phyloP scores from a whole-genome alignment of 2,113 vertebrate genomes.

The Mohoua ochrocephala region DNA sequence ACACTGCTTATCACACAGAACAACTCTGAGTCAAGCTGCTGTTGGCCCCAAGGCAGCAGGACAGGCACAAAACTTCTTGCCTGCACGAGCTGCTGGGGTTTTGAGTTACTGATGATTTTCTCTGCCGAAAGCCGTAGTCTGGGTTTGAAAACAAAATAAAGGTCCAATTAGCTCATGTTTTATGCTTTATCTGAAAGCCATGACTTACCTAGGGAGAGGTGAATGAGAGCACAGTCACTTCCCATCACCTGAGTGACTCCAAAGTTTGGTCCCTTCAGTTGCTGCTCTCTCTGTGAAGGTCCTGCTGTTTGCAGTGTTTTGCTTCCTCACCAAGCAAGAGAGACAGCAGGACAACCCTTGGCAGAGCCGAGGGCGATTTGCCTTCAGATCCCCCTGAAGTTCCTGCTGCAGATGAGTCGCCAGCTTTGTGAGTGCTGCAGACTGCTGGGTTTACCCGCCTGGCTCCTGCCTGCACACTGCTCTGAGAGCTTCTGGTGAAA shows the following conservation, averaged over 20 bases:
- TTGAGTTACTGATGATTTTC: neutral
- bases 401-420: neutral
- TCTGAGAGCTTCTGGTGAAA: neutral
- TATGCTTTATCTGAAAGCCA: neutral
- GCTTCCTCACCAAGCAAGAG: neutral
- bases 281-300: neutral
- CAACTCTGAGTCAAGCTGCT: neutral
- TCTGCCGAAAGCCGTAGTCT: neutral
- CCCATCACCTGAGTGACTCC: neutral
- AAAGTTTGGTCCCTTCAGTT: neutral
- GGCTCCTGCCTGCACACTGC: neutral
- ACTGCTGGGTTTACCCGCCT: neutral
- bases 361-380: neutral
- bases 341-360: neutral
- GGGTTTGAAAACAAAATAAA: neutral
- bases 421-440: neutral
- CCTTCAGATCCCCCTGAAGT: fast-evolving
- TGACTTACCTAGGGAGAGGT: neutral
- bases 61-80: neutral
- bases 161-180: neutral
- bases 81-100: neutral
- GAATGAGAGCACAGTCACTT: neutral
- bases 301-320: neutral
- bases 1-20: neutral
- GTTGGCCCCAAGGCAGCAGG: neutral